phyloP scores from a whole-genome alignment of 2,888 invertebrate genomes.

The Chloroclysta siterata region DNA sequence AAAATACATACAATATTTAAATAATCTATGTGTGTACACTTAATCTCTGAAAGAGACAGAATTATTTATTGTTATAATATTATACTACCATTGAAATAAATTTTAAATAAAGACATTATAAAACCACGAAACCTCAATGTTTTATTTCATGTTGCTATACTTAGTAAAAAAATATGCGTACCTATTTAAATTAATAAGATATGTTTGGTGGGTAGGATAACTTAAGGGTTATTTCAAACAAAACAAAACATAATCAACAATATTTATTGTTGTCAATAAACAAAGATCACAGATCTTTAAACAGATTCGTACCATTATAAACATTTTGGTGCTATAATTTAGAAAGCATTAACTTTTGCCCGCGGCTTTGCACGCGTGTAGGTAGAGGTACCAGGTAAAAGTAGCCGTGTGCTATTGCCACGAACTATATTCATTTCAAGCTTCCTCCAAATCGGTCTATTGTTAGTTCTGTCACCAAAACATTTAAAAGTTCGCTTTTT shows the following conservation, averaged over 20 bases:
- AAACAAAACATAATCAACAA: conserved; percentile 66
- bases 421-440: no score
- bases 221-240: conserved; percentile 19
- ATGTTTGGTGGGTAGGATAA: background rate
- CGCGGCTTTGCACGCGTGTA: background rate
- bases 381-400: no score
- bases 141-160: conserved; percentile 37
- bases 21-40: conserved; percentile 64
- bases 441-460: no score
- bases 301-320: conserved; percentile 63
- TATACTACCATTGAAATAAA: conserved; percentile 76
- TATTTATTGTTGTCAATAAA: conserved; percentile 73
- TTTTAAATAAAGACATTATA: conserved; percentile 79
- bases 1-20: conserved; percentile 58
- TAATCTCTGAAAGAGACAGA: conserved; percentile 76
- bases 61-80: conserved; percentile 79
- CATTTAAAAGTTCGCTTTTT: no score
- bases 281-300: conserved; percentile 79
- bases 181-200: no score
- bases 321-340: conserved; percentile 52
- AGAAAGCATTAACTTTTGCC: conserved; percentile 2
- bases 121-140: conserved; percentile 43
- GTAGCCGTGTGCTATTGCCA: no score
- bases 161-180: no score
- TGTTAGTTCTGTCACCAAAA: no score